Evolutionary conservation across 2,113 vertebrate species (phyloP).

Genomic region (Toxotes jaculatrix): DNA sequence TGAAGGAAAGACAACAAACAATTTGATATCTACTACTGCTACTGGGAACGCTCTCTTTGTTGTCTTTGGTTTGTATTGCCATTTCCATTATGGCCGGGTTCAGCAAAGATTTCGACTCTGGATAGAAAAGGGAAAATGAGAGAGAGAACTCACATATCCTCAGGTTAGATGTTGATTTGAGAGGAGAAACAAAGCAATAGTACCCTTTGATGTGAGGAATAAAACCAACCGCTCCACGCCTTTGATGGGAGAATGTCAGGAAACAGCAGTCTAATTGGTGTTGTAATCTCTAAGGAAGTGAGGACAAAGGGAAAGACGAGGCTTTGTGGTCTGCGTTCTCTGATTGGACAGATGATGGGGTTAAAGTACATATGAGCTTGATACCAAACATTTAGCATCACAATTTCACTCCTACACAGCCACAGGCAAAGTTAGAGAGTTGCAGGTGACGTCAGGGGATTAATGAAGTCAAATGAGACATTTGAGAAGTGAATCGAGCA

Average conservation of each 20-base stretch:
- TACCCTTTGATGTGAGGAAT: conserved; percentile 80
- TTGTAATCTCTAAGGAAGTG: conserved; percentile 74
- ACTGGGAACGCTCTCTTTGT: conserved; percentile 61
- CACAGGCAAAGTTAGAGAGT: background rate
- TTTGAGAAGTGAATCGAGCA: background rate
- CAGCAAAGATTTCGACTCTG: conserved; percentile 62
- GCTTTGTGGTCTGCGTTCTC: conserved; percentile 8
- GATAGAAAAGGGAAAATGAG: conserved; percentile 51
- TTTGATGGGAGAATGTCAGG: conserved; percentile 81
- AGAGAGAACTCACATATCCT: conserved; percentile 70
- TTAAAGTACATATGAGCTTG: conserved; percentile 13
- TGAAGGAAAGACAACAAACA: conserved; percentile 74
- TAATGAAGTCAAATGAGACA: conserved; percentile 7
- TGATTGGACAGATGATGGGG: conserved; percentile 37
- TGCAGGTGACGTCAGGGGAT: background rate
- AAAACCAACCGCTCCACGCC: conserved; percentile 75
- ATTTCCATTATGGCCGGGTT: conserved; percentile 73
- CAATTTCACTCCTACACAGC: background rate
- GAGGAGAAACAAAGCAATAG: conserved; percentile 80
- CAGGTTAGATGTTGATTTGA: conserved; percentile 81
- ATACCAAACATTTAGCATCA: conserved; percentile 26
- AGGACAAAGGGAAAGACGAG: conserved; percentile 31
- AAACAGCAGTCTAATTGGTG: conserved; percentile 79
- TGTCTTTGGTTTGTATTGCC: conserved; percentile 76
- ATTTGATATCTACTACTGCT: conserved; percentile 70